Conservation (phyloP, 53 echinoderm and acorn worm genomes). For the Antedon mediterranea region DNA sequence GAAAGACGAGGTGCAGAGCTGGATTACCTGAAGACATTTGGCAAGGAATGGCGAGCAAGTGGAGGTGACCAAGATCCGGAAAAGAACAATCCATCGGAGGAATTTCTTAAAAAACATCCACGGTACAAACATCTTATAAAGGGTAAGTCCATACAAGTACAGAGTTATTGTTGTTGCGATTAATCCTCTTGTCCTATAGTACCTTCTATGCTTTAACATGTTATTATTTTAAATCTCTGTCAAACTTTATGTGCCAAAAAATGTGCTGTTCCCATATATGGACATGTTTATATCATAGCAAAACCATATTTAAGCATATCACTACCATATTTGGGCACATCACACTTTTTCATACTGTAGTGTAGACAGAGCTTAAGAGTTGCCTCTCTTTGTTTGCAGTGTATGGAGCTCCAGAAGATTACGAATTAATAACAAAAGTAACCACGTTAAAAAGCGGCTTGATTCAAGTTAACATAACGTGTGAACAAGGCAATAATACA, state of each 20-base stretch:
- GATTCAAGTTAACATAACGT: slow-evolving; percentile 43
- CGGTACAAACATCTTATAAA: slow-evolving; percentile 41
- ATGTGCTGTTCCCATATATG: too few relatives aligned
- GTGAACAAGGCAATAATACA: slow-evolving; percentile 51
- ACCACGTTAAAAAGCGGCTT: slow-evolving; percentile 63
- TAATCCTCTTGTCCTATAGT: too few relatives aligned
- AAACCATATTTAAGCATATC: too few relatives aligned
- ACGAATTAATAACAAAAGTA: slow-evolving; percentile 22
- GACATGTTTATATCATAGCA: too few relatives aligned
- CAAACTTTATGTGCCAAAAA: too few relatives aligned
- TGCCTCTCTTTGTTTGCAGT: slow-evolving; percentile 22
- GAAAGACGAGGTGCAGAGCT: slow-evolving; percentile 90
- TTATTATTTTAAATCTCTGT: too few relatives aligned
- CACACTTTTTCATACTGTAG: too few relatives aligned
- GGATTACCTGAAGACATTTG: slow-evolving; percentile 63
- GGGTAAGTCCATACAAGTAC: slow-evolving; percentile 15
- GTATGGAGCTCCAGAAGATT: slow-evolving; percentile 78
- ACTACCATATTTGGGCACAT: too few relatives aligned
- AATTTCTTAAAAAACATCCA: slow-evolving; percentile 46
- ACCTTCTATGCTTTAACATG: too few relatives aligned
- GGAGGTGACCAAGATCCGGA: slow-evolving; percentile 58
- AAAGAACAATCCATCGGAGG: slow-evolving; percentile 45
- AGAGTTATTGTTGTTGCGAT: too few relatives aligned
- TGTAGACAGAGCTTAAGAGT: too few relatives aligned
- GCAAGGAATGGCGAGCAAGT: slow-evolving; percentile 63